Conservation (phyloP, 2,888 invertebrate genomes). For the Petrophora chlorosata region DNA sequence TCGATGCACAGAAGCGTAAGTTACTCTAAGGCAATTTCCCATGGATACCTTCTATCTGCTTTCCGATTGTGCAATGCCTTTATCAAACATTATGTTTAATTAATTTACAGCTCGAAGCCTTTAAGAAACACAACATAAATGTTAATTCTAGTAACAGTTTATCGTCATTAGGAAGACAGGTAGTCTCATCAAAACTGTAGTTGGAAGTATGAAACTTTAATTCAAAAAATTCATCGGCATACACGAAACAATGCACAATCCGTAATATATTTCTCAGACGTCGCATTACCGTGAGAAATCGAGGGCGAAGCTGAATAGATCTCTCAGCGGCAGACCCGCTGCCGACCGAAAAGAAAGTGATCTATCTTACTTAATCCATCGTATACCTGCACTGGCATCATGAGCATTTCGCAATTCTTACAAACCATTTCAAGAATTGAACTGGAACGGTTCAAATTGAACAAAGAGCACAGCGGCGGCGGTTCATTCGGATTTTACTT, state of each 20-base stretch:
- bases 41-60: conserved; percentile 9
- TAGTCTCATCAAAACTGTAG: conserved; percentile 7
- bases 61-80: conserved; percentile 17
- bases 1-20: conserved; percentile 11
- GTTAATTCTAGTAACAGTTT: conserved; percentile 5
- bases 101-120: conserved; percentile 10
- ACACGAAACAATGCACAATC: conserved; percentile 35
- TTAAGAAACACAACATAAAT: not conserved
- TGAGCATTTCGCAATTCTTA: conserved; percentile 50
- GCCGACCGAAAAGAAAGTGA: conserved; percentile 69
- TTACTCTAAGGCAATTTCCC: conserved; percentile 13
- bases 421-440: conserved; percentile 33
- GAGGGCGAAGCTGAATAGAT: conserved; percentile 59
- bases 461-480: conserved; percentile 24
- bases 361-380: conserved; percentile 60
- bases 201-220: conserved; percentile 6
- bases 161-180: conserved; percentile 2
- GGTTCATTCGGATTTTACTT: conserved; percentile 11
- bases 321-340: conserved; percentile 41
- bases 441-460: conserved; percentile 33
- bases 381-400: conserved; percentile 50
- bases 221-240: conserved; percentile 3
- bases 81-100: conserved; percentile 4
- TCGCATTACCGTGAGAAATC: conserved; percentile 43
- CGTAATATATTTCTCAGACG: conserved; percentile 32